These are phyloP conservation scores for Dipodomys spectabilis DNA, from an alignment of 2,113 vertebrate genomes.

Conservation along the genomic window DNA sequence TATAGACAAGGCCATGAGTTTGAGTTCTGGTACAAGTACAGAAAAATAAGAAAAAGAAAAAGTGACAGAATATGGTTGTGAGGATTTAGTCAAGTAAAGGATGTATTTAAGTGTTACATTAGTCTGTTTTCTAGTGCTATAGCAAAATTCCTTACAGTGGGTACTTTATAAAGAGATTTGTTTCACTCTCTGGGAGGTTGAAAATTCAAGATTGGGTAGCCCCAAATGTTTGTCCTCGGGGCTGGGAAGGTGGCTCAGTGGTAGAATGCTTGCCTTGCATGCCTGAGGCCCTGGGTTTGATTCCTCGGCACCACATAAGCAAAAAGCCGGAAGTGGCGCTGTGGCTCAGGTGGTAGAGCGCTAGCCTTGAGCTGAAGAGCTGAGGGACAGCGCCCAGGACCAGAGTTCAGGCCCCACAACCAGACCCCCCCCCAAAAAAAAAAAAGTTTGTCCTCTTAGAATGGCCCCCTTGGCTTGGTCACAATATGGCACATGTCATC, in stretches of 20 bases:
- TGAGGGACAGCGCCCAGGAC: too few relatives aligned
- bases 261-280: too few relatives aligned
- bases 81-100: constrained; percentile 26
- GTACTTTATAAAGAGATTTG: neutral
- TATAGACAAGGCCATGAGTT: neutral
- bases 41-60: neutral
- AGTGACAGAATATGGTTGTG: neutral
- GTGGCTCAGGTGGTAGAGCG: too few relatives aligned
- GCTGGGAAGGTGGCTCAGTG: too few relatives aligned
- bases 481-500: neutral
- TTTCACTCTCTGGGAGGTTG: neutral
- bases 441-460: neutral
- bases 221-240: neutral
- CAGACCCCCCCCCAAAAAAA: too few relatives aligned
- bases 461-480: neutral
- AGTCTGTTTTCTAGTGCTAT: neutral
- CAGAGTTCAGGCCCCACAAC: too few relatives aligned
- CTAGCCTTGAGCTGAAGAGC: too few relatives aligned
- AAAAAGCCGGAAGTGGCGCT: too few relatives aligned
- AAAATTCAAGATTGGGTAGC: neutral
- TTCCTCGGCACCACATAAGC: too few relatives aligned
- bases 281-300: too few relatives aligned
- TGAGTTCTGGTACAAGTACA: neutral
- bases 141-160: neutral
- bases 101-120: neutral